These are phyloP conservation scores for Darevskia mixta DNA, from an alignment of 2,797 vertebrate species.

Conservation along the genomic window DNA sequence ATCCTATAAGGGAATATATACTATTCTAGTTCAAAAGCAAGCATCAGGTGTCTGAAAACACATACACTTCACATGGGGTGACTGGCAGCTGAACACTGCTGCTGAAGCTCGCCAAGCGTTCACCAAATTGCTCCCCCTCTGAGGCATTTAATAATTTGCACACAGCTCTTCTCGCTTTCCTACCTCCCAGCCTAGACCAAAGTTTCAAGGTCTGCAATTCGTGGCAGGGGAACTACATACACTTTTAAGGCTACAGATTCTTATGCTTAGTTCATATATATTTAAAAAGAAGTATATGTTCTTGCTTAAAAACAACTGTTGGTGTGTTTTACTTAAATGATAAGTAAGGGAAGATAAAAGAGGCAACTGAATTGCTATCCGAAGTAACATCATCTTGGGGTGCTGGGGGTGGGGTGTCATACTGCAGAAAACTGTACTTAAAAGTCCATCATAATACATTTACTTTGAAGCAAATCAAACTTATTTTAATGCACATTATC, in stretches of 20 bases:
- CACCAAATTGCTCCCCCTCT: constrained; percentile 2
- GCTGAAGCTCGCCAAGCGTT: constrained; percentile 16
- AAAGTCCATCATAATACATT: constrained; percentile 36
- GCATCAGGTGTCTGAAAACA: constrained; percentile 49
- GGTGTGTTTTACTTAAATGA: constrained; percentile 31
- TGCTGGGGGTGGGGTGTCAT: neutral
- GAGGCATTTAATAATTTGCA: neutral
- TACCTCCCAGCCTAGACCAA: accelerated
- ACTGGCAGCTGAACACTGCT: accelerated
- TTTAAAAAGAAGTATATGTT: neutral
- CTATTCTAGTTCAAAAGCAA: constrained; percentile 16
- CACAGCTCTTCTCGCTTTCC: constrained; percentile 14
- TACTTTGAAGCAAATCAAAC: neutral
- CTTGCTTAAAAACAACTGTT: constrained; percentile 37
- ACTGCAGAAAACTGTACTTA: constrained; percentile 32
- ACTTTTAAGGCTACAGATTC: neutral
- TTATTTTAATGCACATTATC: constrained; percentile 58
- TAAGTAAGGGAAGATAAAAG: neutral
- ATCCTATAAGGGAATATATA: neutral
- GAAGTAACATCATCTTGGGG: neutral
- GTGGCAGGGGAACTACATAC: neutral
- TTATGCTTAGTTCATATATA: constrained; percentile 16
- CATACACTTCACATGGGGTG: accelerated
- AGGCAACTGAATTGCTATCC: constrained; percentile 15
- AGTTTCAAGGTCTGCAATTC: constrained; percentile 38